These are phyloP conservation scores for Sinotaia quadrata DNA, from an alignment of 2,888 invertebrate species.

Conservation along the genomic window DNA sequence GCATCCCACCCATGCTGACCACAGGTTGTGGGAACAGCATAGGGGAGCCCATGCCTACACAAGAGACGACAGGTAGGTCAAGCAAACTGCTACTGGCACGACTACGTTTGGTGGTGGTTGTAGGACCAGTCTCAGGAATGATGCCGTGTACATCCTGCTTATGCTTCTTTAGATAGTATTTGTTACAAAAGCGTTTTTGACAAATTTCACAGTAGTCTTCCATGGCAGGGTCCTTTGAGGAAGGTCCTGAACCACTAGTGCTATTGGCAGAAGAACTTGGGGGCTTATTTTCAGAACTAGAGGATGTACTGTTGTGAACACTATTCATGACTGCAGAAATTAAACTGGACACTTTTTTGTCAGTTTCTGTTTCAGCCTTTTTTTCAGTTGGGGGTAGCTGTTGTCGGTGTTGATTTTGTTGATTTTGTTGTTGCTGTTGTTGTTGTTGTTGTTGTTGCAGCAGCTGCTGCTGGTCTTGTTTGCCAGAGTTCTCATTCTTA, in stretches of 20 bases:
- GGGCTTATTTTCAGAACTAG: constrained; percentile 17
- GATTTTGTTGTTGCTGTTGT: constrained; percentile 14
- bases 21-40: constrained; percentile 63
- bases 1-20: constrained; percentile 61
- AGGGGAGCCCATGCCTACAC: constrained; percentile 49
- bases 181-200: constrained; percentile 74
- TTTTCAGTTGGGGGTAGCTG: not conserved
- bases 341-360: constrained; percentile 23
- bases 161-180: constrained; percentile 74
- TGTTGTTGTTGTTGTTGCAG: constrained; percentile 21
- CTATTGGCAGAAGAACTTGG: constrained; percentile 1
- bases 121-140: constrained; percentile 65
- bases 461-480: constrained; percentile 8
- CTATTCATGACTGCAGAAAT: constrained; percentile 24
- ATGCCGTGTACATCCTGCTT: constrained; percentile 73
- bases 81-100: constrained; percentile 37
- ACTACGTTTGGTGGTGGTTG: constrained; percentile 54
- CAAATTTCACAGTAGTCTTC: constrained; percentile 73
- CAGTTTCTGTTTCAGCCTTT: constrained; percentile 16
- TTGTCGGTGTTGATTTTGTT: not conserved
- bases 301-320: constrained; percentile 21
- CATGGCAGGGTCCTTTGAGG: constrained; percentile 55
- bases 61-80: constrained; percentile 53
- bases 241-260: constrained; percentile 16
- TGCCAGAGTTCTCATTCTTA: not conserved